Conservation (phyloP, 1,140 invertebrate genomes). For the Drosophila tani region DNA sequence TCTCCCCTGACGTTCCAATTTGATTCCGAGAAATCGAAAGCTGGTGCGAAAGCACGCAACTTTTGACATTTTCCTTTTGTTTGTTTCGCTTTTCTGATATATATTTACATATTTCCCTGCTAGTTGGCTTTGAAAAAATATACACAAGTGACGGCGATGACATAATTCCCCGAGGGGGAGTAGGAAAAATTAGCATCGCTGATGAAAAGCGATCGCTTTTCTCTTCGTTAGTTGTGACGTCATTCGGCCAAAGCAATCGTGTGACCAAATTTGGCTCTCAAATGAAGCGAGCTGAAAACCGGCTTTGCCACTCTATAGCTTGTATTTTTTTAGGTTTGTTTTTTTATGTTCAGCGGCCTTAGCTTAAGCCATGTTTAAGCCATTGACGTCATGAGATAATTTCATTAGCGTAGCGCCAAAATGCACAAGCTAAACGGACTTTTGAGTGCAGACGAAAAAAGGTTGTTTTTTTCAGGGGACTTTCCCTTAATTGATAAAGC, state of each 20-base stretch:
- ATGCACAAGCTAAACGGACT: conserved; percentile 39
- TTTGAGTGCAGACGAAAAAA: conserved; percentile 9
- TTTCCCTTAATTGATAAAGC: conserved; percentile 26
- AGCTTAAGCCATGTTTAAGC: conserved; percentile 42
- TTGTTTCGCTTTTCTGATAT: conserved; percentile 12
- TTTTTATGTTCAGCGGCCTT: conserved; percentile 14
- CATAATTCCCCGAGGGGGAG: conserved; percentile 53
- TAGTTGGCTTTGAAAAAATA: conserved; percentile 31
- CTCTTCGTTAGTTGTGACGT: conserved; percentile 57
- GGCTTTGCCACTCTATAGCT: conserved; percentile 49
- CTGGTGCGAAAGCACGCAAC: conserved; percentile 69
- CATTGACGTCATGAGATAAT: conserved; percentile 65
- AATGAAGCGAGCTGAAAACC: conserved; percentile 57
- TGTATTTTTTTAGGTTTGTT: not conserved
- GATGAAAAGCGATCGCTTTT: conserved; percentile 38
- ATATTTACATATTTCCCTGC: not conserved
- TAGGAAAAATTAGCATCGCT: conserved; percentile 33
- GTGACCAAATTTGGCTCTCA: conserved; percentile 69
- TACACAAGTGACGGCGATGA: conserved; percentile 45
- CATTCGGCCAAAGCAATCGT: conserved; percentile 34
- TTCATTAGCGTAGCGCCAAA: conserved; percentile 60
- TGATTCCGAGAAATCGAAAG: conserved; percentile 65
- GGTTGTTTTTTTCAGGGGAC: conserved; percentile 11
- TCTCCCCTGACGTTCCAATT: conserved; percentile 12
- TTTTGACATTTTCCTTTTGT: conserved; percentile 63